Base-by-base conservation (phyloP, 2,797 vertebrate species). In the Dermochelys coriacea region DNA sequence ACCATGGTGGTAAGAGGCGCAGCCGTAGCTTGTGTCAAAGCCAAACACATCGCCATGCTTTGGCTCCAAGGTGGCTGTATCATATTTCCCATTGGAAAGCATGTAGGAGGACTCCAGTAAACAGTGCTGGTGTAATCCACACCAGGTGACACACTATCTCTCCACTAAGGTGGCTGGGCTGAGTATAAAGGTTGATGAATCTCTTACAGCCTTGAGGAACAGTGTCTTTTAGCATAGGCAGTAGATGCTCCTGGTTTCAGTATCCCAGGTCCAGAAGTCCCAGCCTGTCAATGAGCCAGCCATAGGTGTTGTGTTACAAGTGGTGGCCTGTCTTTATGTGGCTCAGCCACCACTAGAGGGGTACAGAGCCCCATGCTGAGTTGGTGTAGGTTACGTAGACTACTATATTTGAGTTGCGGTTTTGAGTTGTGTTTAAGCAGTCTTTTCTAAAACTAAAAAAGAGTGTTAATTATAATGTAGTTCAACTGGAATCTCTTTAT, bases 41-140 rank as follows among this genome's bases (percentile, higher is more conserved):
- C 3, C 0, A 16, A 89, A 91, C 49, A 2, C 27, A 21, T 49
- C 29, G 18, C 47, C 49, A 2, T 7, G 82, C 86, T 91, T 87
- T 2, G 45, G 23, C 81, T 81, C 71, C 87, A 86, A 84, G 0
- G 0, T 0, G 2, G 55, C 82, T 93, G 75, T 37, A 9, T 4
- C 50, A 84, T 80, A 2, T 2, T 27, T 23, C 87, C 87, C 79
- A 83, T 14, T 7, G 77, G 74, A 52, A 45, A 83, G 15, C 2
- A 0, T 1, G 6, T 2, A 3, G 88, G 68, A 87, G 75, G 91
- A 86, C 47, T 68, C 14, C 29, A 57, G n/a, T 77, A 77, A 78
- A 25, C 0, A 0, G 27, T 86, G 47, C 27, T 23, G 31, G 31
- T 61, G 6, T 61, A 61, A 61, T 59, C 59, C 12, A 34, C 5